Evolutionary conservation across 1,140 invertebrate species (phyloP), one percentile per base, ranked within the genome.

Genomic region (Caerostris darwini): DNA sequence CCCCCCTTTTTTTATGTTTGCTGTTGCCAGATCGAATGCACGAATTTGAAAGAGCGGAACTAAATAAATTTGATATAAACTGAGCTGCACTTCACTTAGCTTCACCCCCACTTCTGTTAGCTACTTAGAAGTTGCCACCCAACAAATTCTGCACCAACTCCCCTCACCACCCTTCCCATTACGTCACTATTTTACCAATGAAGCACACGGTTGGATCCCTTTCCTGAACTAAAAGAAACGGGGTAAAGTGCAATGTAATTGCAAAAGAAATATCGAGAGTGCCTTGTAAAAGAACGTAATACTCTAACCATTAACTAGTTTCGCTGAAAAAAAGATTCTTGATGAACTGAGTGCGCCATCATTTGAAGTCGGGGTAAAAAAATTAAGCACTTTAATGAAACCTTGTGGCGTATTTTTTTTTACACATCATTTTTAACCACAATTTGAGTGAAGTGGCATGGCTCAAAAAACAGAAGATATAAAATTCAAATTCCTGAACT

Each of bases 1-100:
- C n/a, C n/a, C n/a, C n/a, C n/a, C n/a, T n/a, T n/a, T n/a, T n/a
- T n/a, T n/a, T n/a, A n/a, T n/a, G n/a, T n/a, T n/a, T n/a, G n/a
- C n/a, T n/a, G n/a, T n/a, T n/a, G n/a, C n/a, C n/a, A n/a, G n/a
- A n/a, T n/a, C n/a, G n/a, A n/a, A n/a, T n/a, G n/a, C n/a, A n/a
- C n/a, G n/a, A n/a, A n/a, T n/a, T n/a, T n/a, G n/a, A n/a, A n/a
- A n/a, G n/a, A n/a, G n/a, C n/a, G 50, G 82, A 83, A 58, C 82
- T 57, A 83, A 83, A 54, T 83, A 56, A 56, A 54, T 85, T 85
- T 57, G 82, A 85, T n/a, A 85, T 17, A 85, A 85, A 56, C 82
- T 85, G 56, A 57, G 61, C 12, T 64, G 12, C 61, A 64, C 61
- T 64, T 17, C 4, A 17, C 61, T 64, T 14, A 5, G 61, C 0